A percentile compares a stretch with the other conserved stretches of the same genome.
Evolutionary conservation across 2,888 invertebrate genomes (phyloP).

Genomic region (Microctonus hyperodae): DNA sequence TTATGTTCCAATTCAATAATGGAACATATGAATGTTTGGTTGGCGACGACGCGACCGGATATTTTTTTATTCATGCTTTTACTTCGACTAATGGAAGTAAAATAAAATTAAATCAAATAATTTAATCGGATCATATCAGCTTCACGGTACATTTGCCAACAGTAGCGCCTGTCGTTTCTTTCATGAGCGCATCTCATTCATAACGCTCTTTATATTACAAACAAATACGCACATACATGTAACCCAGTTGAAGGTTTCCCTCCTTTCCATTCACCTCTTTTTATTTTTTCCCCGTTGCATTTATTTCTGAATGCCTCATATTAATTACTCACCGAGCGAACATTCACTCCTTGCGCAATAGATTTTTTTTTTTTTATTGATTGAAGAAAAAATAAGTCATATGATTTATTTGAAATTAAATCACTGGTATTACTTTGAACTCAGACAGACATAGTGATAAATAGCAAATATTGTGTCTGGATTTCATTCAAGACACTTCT

Average conservation of each 20-base stretch:
- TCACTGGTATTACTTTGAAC: background rate
- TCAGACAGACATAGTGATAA: too few relatives aligned
- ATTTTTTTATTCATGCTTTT: constrained; percentile 28
- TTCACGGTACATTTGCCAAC: constrained; percentile 41
- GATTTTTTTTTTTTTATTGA: background rate
- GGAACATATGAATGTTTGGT: constrained; percentile 31
- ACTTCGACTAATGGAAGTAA: constrained; percentile 35
- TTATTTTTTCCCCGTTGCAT: background rate
- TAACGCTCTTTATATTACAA: constrained; percentile 12
- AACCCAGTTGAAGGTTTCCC: constrained; percentile 3
- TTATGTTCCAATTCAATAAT: constrained; percentile 39
- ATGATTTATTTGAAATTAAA: background rate
- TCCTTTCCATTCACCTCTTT: constrained; percentile 4
- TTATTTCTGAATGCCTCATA: background rate
- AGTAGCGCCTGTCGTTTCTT: constrained; percentile 25
- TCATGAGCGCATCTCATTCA: constrained; percentile 35
- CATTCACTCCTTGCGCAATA: background rate
- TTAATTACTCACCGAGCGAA: constrained; percentile 7
- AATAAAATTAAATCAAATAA: constrained; percentile 44
- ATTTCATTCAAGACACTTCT: constrained; percentile 9
- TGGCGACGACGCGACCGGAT: background rate
- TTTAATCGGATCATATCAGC: constrained; percentile 41
- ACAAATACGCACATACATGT: background rate
- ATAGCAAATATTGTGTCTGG: constrained; percentile 20
- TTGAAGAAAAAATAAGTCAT: background rate